These are phyloP conservation scores for Agriotes lineatus DNA, from an alignment of 2,888 invertebrate species.

Conservation along the genomic window DNA sequence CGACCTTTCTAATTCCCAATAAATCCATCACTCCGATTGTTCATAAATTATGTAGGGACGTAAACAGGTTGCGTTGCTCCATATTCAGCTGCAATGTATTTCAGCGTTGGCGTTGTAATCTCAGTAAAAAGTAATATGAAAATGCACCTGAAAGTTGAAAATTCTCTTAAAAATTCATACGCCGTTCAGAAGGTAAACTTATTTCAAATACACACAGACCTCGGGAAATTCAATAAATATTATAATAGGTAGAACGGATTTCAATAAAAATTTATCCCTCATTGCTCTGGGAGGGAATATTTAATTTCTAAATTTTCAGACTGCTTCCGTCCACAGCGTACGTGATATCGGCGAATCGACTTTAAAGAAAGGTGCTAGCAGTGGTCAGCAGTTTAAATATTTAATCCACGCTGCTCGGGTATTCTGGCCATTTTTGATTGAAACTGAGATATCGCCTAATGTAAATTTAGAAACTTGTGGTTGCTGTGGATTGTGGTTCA, in stretches of 20 bases:
- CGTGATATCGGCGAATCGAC: neutral
- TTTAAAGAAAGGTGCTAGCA: neutral
- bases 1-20: neutral
- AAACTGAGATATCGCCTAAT: too few relatives aligned
- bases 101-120: neutral
- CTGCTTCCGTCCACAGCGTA: neutral
- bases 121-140: neutral
- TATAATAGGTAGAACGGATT: constrained; percentile 26
- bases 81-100: too few relatives aligned
- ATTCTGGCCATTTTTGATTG: too few relatives aligned
- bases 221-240: constrained; percentile 24
- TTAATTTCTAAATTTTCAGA: constrained; percentile 8
- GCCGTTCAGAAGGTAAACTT: constrained; percentile 11
- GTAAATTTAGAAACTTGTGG: too few relatives aligned
- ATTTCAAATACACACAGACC: constrained; percentile 24
- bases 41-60: too few relatives aligned
- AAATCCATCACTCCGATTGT: neutral
- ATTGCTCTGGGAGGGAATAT: constrained; percentile 20
- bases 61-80: too few relatives aligned
- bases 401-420: too few relatives aligned
- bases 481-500: too few relatives aligned
- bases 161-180: constrained; percentile 12
- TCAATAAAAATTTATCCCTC: constrained; percentile 27
- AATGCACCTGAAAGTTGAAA: constrained; percentile 2
- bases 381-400: neutral